A percentile compares a stretch with the other conserved stretches of the same genome.
Evolutionary conservation across 2,888 invertebrate genomes (phyloP).

Genomic region (Nesidiocoris tenuis): DNA sequence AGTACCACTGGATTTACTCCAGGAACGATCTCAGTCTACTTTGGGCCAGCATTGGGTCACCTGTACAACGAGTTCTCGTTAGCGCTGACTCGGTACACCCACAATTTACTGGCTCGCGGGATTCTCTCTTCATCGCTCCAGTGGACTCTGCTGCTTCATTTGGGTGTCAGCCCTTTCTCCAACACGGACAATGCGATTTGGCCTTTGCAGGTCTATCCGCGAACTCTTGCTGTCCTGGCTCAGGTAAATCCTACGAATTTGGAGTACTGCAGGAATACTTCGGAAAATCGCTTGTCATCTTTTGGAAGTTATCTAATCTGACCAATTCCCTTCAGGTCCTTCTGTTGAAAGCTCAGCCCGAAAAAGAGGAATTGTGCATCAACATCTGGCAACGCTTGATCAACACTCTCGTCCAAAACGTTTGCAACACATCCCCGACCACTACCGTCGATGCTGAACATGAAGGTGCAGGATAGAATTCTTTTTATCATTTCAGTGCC

Average conservation of each 20-base stretch:
- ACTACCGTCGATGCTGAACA: slow-evolving; percentile 66
- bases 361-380: slow-evolving; percentile 85
- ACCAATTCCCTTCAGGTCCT: slow-evolving; percentile 62
- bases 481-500: too few species aligned
- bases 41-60: slow-evolving; percentile 68
- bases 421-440: slow-evolving; percentile 64
- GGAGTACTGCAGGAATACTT: too few species aligned
- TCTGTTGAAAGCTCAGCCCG: slow-evolving; percentile 74
- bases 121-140: slow-evolving; percentile 68
- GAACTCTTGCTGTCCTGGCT: slow-evolving; percentile 78
- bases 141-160: slow-evolving; percentile 68
- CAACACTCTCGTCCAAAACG: slow-evolving; percentile 83
- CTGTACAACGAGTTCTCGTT: slow-evolving; percentile 75
- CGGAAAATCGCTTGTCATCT: too few species aligned
- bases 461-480: too few species aligned
- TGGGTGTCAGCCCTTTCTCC: slow-evolving; percentile 73
- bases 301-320: too few species aligned
- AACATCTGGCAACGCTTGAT: slow-evolving; percentile 90
- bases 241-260: slow-evolving; percentile 65
- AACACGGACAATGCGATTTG: slow-evolving; percentile 64
- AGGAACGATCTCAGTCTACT: slow-evolving; percentile 70
- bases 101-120: slow-evolving; percentile 71
- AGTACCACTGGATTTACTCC: too few species aligned
- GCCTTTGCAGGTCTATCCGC: slow-evolving; percentile 75
- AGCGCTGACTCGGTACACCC: slow-evolving; percentile 74